These are phyloP conservation scores for Brachionus sp. DNA, from an alignment of 1,140 invertebrate species.

Conservation along the genomic window DNA sequence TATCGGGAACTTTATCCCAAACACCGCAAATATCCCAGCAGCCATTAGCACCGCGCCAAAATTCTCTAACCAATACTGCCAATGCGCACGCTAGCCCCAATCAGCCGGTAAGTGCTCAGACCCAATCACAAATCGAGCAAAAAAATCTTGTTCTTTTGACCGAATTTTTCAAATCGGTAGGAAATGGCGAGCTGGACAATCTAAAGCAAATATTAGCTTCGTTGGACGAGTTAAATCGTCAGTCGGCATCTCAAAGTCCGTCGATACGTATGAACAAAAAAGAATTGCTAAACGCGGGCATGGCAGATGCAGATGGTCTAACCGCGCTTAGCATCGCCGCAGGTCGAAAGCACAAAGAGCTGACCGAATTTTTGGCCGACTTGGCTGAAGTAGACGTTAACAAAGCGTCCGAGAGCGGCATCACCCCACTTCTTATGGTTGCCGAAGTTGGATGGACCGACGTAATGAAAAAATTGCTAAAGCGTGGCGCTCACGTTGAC, in stretches of 20 bases:
- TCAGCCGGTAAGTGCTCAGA: not conserved
- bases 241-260: not conserved
- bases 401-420: constrained; percentile 42
- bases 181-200: constrained; percentile 32
- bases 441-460: constrained; percentile 46
- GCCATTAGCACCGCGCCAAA: not conserved
- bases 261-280: constrained; percentile 3
- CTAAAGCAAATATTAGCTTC: constrained; percentile 18
- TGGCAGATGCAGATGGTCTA: constrained; percentile 35
- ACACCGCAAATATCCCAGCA: not conserved
- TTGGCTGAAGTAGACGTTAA: constrained; percentile 43
- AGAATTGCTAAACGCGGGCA: constrained; percentile 37
- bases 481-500: constrained; percentile 41
- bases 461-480: constrained; percentile 36
- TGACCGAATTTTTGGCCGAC: constrained; percentile 35
- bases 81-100: not conserved
- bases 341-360: constrained; percentile 45
- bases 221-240: constrained; percentile 20
- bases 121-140: constrained; percentile 15
- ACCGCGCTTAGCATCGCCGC: constrained; percentile 45
- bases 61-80: not conserved
- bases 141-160: constrained; percentile 16
- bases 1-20: not conserved
- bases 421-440: constrained; percentile 46
- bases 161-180: constrained; percentile 41